Evolutionary conservation across 2,888 invertebrate species (phyloP), one percentile per base, ranked within the genome.

Genomic region (Arctia plantaginis): DNA sequence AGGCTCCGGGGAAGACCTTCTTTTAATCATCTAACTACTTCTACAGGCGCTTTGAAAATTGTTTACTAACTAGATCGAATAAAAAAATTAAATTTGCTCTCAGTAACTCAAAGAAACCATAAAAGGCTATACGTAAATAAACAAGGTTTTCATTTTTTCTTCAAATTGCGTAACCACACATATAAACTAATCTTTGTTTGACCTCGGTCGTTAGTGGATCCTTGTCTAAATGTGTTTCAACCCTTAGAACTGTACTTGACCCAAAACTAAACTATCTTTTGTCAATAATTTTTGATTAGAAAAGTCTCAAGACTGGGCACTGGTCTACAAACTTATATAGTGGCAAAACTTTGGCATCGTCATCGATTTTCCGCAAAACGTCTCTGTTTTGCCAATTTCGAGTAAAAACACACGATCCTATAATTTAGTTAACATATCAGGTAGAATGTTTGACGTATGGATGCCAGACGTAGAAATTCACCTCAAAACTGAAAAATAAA

Each of bases 231-330:
- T 69, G 44, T 47, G 47, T 27, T 30, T 67, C 33, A 30, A 12
- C 47, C 67, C 30, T 67, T 47, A 67, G 47, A 47, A 67, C 20
- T 33, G 47, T 23, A 72, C 82, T 78, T 78, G 81, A 72, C 72
- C 81, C 71, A 66, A 75, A 82, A 80, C 68, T 82, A 66, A 59
- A 72, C 72, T 76, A 78, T 75, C 68, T 82, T 72, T 74, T 85
- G 83, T 74, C 44, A 73, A 77, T 78, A 84, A 80, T 82, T 83
- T 83, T 83, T 83, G 85, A 83, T 80, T 77, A 77, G 79, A 81
- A 80, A 85, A 83, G 74, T 83, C 79, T 75, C 55, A 30, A 59
- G 72, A 66, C 73, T 76, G 73, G 66, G 66, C 69, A 82, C 74
- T 69, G 75, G 77, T 84, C 77, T 76, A 77, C 77, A 27, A 80